These are phyloP conservation scores for Diabrotica virgifera DNA, from an alignment of 1,140 invertebrate species.

Conservation along the genomic window DNA sequence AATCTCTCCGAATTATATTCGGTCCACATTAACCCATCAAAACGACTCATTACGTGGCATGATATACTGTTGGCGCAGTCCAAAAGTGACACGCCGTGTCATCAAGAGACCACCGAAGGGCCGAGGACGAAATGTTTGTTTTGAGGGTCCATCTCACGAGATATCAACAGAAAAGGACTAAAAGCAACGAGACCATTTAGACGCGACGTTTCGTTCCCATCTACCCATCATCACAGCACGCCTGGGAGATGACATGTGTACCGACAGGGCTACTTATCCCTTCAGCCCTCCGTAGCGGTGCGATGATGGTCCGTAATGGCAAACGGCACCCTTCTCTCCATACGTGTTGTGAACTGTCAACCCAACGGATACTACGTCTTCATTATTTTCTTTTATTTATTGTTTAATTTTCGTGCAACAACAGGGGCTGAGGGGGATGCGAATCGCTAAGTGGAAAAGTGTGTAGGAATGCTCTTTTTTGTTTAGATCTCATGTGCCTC, in stretches of 20 bases:
- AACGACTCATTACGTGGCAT: neutral
- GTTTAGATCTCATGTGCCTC: neutral
- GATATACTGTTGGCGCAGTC: neutral
- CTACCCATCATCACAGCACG: slow-evolving; percentile 12
- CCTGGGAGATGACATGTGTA: slow-evolving; percentile 18
- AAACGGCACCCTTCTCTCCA: slow-evolving; percentile 11
- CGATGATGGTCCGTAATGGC: neutral
- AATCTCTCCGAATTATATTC: neutral
- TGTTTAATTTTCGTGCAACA: neutral
- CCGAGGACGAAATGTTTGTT: neutral
- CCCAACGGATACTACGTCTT: slow-evolving; percentile 6
- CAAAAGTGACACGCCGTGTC: neutral
- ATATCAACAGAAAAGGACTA: neutral
- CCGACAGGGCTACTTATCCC: neutral
- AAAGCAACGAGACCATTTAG: neutral
- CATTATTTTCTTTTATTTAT: slow-evolving; percentile 16
- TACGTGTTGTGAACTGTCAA: slow-evolving; percentile 3
- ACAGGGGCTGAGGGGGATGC: neutral
- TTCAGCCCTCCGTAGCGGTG: neutral
- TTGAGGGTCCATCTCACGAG: neutral
- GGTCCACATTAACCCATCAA: neutral
- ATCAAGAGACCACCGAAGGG: neutral
- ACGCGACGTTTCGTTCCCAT: neutral
- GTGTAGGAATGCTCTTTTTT: slow-evolving; percentile 5
- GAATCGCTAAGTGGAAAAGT: slow-evolving; percentile 4